phyloP scores from a whole-genome alignment of 1,140 invertebrate species.

The Telenomus remus region DNA sequence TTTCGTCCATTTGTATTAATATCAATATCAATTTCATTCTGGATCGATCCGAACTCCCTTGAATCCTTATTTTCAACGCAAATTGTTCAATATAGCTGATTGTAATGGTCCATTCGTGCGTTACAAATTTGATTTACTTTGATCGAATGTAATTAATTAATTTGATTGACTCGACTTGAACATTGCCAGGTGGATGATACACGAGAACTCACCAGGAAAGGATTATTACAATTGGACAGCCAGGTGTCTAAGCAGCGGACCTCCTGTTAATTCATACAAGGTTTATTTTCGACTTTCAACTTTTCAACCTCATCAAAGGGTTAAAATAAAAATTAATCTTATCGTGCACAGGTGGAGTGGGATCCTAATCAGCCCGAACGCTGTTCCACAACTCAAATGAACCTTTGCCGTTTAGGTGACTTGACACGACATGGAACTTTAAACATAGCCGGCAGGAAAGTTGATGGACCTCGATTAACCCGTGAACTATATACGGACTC shows the following conservation, averaged over 20 bases:
- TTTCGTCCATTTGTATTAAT: constrained; percentile 19
- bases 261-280: constrained; percentile 87
- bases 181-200: constrained; percentile 81
- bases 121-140: background rate
- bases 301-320: too few relatives aligned
- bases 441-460: constrained; percentile 83
- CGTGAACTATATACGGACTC: constrained; percentile 86
- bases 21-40: constrained; percentile 1
- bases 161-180: too few relatives aligned
- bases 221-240: constrained; percentile 95
- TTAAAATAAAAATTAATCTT: too few relatives aligned
- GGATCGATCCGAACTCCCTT: background rate
- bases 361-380: constrained; percentile 68
- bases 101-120: background rate
- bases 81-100: too few relatives aligned
- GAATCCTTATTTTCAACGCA: too few relatives aligned
- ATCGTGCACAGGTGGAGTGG: constrained; percentile 73
- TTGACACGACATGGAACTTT: constrained; percentile 83
- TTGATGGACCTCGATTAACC: constrained; percentile 79
- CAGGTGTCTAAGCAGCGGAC: constrained; percentile 88
- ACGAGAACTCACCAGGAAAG: constrained; percentile 79
- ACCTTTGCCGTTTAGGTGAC: constrained; percentile 81
- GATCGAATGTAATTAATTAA: background rate
- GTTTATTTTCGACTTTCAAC: constrained; percentile 68
- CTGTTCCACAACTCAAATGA: constrained; percentile 76